Evolutionary conservation across 1,140 invertebrate genomes (phyloP).

Genomic region (Lysiphlebus fabarum): DNA sequence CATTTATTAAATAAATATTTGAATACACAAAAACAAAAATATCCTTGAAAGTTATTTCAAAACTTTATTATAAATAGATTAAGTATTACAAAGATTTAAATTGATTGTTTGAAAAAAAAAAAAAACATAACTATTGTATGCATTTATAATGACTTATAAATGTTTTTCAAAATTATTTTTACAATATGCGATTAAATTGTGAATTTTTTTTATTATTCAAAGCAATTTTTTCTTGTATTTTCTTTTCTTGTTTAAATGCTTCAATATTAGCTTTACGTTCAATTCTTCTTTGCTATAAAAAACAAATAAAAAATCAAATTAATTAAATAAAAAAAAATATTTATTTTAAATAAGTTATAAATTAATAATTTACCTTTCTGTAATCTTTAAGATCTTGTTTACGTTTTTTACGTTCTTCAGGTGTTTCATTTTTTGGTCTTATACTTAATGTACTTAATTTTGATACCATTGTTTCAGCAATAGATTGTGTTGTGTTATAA

Average conservation of each 20-base stretch:
- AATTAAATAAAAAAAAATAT: background rate
- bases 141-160: too few relatives aligned
- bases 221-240: constrained; percentile 72
- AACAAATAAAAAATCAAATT: constrained; percentile 16
- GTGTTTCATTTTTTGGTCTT: constrained; percentile 77
- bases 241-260: constrained; percentile 87
- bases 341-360: constrained; percentile 14
- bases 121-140: too few relatives aligned
- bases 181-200: constrained; percentile 68
- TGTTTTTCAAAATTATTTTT: too few relatives aligned
- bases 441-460: constrained; percentile 69
- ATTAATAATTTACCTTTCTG: constrained; percentile 57
- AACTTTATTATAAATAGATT: too few relatives aligned
- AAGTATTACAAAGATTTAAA: too few relatives aligned
- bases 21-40: too few relatives aligned
- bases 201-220: constrained; percentile 72
- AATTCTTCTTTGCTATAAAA: constrained; percentile 68
- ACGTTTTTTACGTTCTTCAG: constrained; percentile 75
- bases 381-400: constrained; percentile 83
- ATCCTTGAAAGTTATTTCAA: too few relatives aligned
- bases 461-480: constrained; percentile 67
- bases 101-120: too few relatives aligned
- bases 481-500: constrained; percentile 52
- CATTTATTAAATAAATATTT: too few relatives aligned
- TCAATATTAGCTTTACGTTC: constrained; percentile 83